A percentile compares a stretch with the other conserved stretches of the same genome.
Evolutionary conservation across 1,140 invertebrate genomes (phyloP).

Genomic region (Colletes latitarsis): DNA sequence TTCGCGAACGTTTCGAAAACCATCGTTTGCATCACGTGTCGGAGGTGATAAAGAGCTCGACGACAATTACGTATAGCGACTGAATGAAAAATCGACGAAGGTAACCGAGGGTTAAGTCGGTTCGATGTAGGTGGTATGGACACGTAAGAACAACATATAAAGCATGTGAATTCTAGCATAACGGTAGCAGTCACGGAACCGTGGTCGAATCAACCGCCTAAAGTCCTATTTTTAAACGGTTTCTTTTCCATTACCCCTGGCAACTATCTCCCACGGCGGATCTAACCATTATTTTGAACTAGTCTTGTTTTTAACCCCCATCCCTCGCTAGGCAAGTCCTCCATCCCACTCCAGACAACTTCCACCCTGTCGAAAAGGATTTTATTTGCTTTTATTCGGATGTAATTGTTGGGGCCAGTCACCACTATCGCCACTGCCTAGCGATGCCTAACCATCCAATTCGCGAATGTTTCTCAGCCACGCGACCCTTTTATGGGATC

Average conservation of each 20-base stretch:
- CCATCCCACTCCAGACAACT: conserved; percentile 53
- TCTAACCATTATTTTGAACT: conserved; percentile 80
- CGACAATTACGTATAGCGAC: conserved; percentile 38
- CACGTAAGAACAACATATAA: conserved; percentile 54
- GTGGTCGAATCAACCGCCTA: conserved; percentile 61
- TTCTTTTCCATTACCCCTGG: conserved; percentile 78
- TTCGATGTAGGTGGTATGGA: conserved; percentile 39
- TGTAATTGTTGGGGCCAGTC: conserved; percentile 81
- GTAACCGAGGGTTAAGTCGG: conserved; percentile 14
- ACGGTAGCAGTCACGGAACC: conserved; percentile 79
- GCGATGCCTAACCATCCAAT: conserved; percentile 75
- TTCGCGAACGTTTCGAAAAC: too few relatives aligned
- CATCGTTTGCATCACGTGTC: not conserved
- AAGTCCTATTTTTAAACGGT: conserved; percentile 79
- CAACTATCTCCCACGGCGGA: conserved; percentile 77
- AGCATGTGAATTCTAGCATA: conserved; percentile 65
- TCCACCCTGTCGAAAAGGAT: conserved; percentile 47
- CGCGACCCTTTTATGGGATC: conserved; percentile 74
- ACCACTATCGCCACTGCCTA: conserved; percentile 78
- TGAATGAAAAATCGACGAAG: not conserved
- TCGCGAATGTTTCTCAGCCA: conserved; percentile 78
- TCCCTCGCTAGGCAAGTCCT: conserved; percentile 33
- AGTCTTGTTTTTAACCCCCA: conserved; percentile 75
- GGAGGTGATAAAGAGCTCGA: conserved; percentile 13
- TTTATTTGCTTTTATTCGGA: conserved; percentile 79